Percentiles rank a stretch among this genome's conserved stretches.
Conservation (phyloP, 2,113 vertebrate genomes). For the Eublepharis macularius region DNA sequence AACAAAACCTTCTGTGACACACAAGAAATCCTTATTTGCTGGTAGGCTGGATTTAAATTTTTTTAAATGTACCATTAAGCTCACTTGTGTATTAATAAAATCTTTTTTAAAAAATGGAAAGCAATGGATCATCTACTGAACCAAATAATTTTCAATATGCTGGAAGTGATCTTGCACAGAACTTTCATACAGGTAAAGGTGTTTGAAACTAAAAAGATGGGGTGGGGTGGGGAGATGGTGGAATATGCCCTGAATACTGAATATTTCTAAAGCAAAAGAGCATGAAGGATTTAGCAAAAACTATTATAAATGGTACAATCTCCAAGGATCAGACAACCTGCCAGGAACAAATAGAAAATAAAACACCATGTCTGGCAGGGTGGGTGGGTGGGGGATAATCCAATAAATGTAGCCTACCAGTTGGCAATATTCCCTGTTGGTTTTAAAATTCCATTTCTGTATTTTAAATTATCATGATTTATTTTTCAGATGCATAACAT, state of each 20-base stretch:
- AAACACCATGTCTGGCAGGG: too few species aligned
- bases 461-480: too few species aligned
- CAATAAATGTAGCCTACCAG: too few species aligned
- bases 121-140: background rate
- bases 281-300: background rate
- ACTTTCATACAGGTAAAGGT: too few species aligned
- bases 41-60: conserved; percentile 55
- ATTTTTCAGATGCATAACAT: too few species aligned
- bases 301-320: too few species aligned
- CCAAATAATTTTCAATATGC: background rate
- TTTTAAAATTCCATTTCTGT: too few species aligned
- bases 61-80: background rate
- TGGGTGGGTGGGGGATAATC: too few species aligned
- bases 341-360: background rate
- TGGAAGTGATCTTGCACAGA: background rate
- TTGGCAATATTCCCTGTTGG: too few species aligned
- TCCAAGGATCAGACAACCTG: background rate
- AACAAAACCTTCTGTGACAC: conserved; percentile 42
- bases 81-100: background rate
- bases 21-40: conserved; percentile 47
- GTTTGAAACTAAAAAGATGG: background rate
- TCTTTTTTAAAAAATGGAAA: background rate
- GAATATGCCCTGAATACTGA: background rate
- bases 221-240: background rate
- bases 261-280: background rate